These are phyloP conservation scores for Lycaena phlaeas DNA, from an alignment of 2,888 invertebrate species.

Conservation along the genomic window DNA sequence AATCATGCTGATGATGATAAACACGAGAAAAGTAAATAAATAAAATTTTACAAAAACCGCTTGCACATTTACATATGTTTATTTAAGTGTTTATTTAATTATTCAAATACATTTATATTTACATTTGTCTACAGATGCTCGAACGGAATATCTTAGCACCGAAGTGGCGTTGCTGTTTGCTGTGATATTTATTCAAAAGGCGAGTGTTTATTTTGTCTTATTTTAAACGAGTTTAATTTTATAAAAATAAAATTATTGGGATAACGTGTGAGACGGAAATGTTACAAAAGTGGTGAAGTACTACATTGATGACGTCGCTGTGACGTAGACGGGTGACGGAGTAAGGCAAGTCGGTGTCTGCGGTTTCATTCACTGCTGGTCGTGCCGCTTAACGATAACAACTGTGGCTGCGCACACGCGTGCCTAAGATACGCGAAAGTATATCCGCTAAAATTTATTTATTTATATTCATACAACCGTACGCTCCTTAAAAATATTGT, in stretches of 20 bases:
- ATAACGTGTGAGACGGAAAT: neutral
- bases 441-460: constrained; percentile 37
- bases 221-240: neutral
- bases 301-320: constrained; percentile 5
- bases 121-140: neutral
- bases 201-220: neutral
- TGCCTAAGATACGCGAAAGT: constrained; percentile 46
- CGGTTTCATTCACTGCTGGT: neutral
- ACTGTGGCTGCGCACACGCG: constrained; percentile 30
- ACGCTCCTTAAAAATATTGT: constrained; percentile 8
- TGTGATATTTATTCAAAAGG: constrained; percentile 6
- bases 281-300: neutral
- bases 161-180: neutral
- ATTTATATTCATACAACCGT: constrained; percentile 47
- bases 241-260: neutral
- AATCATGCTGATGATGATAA: too few relatives aligned
- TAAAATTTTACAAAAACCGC: too few relatives aligned
- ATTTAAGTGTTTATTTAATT: too few relatives aligned
- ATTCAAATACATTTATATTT: too few relatives aligned
- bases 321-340: neutral
- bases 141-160: neutral
- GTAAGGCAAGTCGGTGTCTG: neutral
- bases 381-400: neutral
- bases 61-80: too few relatives aligned
- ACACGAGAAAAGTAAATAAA: too few relatives aligned